Conservation (phyloP, 2,113 vertebrate species). For the Aplodontia rufa region DNA sequence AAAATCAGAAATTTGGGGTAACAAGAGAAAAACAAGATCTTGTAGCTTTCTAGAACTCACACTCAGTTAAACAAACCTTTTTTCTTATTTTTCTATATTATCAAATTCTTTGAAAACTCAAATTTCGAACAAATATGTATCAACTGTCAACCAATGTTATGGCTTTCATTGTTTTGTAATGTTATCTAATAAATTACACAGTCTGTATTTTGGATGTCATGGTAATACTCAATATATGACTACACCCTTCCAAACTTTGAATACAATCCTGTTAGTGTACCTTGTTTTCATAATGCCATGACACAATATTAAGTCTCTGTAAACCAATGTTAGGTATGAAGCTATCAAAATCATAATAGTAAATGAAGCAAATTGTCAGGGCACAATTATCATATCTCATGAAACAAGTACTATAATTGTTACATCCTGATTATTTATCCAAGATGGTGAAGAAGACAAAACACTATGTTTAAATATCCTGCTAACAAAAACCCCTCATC, state of each 20-base stretch:
- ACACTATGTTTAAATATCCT: background rate
- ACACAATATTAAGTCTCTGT: slow-evolving; percentile 28
- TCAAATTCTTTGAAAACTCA: background rate
- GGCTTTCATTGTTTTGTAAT: slow-evolving; percentile 28
- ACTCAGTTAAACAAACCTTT: background rate
- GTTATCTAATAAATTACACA: background rate
- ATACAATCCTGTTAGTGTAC: background rate
- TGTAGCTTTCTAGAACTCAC: background rate
- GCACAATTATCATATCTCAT: slow-evolving; percentile 64
- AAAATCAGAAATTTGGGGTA: background rate
- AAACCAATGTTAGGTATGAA: slow-evolving; percentile 35
- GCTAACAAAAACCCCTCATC: slow-evolving; percentile 5
- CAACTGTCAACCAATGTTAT: background rate
- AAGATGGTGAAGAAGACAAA: slow-evolving; percentile 41
- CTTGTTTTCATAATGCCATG: slow-evolving; percentile 42
- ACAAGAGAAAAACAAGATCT: slow-evolving; percentile 19
- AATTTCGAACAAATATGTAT: background rate
- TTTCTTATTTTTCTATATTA: background rate
- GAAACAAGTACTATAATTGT: slow-evolving; percentile 58
- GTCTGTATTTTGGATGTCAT: slow-evolving; percentile 34
- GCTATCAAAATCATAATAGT: slow-evolving; percentile 49
- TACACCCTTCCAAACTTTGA: background rate
- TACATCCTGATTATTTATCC: slow-evolving; percentile 51
- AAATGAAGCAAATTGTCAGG: slow-evolving; percentile 66
- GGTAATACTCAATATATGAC: slow-evolving; percentile 1